phyloP scores from a whole-genome alignment of 2,888 invertebrate genomes.

The Clusia tigrina region DNA sequence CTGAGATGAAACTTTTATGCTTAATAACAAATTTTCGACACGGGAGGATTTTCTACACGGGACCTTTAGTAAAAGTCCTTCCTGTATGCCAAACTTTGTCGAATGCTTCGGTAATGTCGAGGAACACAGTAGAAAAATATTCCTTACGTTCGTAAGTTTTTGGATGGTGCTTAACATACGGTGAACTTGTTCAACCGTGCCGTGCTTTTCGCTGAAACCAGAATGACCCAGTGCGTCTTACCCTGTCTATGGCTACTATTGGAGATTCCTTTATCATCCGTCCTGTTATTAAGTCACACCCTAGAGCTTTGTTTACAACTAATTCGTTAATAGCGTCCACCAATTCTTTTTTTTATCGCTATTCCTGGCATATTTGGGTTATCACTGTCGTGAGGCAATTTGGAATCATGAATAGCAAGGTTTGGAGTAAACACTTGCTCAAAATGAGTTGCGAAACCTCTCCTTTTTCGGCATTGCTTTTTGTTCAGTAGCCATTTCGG shows the following conservation, averaged over 20 bases:
- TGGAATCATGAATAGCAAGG: background rate
- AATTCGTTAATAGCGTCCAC: background rate
- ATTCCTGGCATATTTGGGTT: background rate
- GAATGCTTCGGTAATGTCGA: no score
- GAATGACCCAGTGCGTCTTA: background rate
- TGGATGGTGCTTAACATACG: background rate
- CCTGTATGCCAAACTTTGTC: no score
- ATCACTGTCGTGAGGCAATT: background rate
- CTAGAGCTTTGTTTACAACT: background rate
- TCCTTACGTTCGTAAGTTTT: no score
- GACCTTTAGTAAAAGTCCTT: no score
- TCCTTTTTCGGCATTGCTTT: background rate
- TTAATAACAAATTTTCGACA: no score
- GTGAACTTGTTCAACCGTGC: constrained; percentile 12
- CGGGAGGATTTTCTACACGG: no score
- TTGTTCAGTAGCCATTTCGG: background rate
- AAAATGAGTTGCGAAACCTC: background rate
- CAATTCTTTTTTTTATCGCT: background rate
- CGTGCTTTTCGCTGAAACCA: constrained; percentile 9
- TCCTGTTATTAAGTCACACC: background rate
- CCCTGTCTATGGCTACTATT: background rate
- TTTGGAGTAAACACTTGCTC: background rate
- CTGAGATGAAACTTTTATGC: no score
- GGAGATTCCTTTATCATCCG: constrained; percentile 1
- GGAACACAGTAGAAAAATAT: no score